Percentiles rank a stretch among this genome's conserved stretches.
phyloP scores from a whole-genome alignment of 2,888 invertebrate genomes.

The Pachydiplax longipennis region DNA sequence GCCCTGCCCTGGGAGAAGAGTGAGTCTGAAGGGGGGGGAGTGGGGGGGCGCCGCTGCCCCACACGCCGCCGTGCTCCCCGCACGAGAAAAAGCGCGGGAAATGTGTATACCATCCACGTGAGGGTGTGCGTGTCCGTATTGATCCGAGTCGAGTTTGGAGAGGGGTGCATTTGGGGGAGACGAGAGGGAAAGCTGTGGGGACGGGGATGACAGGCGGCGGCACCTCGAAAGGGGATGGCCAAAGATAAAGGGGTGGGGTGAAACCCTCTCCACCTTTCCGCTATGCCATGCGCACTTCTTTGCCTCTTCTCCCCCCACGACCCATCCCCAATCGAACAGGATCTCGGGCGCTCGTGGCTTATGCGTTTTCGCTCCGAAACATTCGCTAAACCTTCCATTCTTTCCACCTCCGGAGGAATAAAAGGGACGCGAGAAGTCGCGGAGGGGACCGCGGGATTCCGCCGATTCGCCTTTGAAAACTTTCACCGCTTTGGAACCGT shows the following conservation, averaged over 20 bases:
- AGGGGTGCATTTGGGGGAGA: background rate
- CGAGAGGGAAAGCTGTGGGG: background rate
- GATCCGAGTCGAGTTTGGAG: conserved; percentile 8
- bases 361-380: background rate
- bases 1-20: conserved; percentile 2
- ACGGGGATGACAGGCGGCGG: conserved; percentile 31
- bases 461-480: too few relatives aligned
- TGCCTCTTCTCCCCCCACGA: background rate
- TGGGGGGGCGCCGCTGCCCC: background rate
- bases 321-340: conserved; percentile 24
- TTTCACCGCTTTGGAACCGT: too few relatives aligned
- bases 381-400: background rate
- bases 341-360: conserved; percentile 1
- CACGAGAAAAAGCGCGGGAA: conserved; percentile 45
- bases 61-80: background rate
- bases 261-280: background rate
- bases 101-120: conserved; percentile 29
- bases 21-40: background rate
- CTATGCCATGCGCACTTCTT: conserved; percentile 28
- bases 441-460: too few relatives aligned
- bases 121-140: conserved; percentile 46
- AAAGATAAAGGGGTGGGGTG: conserved; percentile 26
- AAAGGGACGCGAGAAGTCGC: background rate
- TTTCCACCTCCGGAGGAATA: background rate
- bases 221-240: conserved; percentile 34